phyloP scores from a whole-genome alignment of 2,888 invertebrate species.

The Lycocerus yunnanus region DNA sequence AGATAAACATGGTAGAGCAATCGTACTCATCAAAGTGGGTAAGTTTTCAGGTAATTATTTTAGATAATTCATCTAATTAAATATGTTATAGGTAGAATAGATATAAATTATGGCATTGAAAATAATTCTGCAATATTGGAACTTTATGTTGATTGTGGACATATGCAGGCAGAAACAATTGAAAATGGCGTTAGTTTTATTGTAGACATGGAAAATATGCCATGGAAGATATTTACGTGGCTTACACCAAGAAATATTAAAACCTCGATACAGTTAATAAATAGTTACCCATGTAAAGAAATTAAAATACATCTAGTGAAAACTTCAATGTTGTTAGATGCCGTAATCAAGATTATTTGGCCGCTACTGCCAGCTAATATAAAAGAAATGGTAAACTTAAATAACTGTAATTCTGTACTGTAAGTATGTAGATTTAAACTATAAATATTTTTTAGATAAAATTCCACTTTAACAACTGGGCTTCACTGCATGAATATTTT shows the following conservation, averaged over 20 bases:
- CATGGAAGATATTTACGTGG: conserved; percentile 47
- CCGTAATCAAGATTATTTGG: conserved; percentile 45
- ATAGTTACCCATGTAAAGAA: conserved; percentile 45
- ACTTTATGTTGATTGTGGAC: neutral
- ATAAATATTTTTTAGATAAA: conserved; percentile 5
- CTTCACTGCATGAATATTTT: conserved; percentile 58
- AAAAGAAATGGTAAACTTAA: conserved; percentile 3
- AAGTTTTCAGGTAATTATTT: neutral
- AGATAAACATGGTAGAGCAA: conserved; percentile 49
- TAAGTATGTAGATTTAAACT: neutral
- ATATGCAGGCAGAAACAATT: neutral
- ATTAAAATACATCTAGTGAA: conserved; percentile 49
- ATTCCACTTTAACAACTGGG: conserved; percentile 60
- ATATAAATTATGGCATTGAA: neutral
- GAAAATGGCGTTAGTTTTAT: conserved; percentile 51
- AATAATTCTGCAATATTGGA: neutral
- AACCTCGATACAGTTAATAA: conserved; percentile 39
- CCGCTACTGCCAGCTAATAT: conserved; percentile 46
- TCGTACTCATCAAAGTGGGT: conserved; percentile 40
- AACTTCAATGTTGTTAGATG: conserved; percentile 41
- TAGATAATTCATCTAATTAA: neutral
- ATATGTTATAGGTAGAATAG: neutral
- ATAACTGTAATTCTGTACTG: neutral
- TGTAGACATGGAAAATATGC: conserved; percentile 47
- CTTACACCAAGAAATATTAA: conserved; percentile 46